Conservation (phyloP, 2,113 vertebrate genomes). For the Pachypanchax playfairii region DNA sequence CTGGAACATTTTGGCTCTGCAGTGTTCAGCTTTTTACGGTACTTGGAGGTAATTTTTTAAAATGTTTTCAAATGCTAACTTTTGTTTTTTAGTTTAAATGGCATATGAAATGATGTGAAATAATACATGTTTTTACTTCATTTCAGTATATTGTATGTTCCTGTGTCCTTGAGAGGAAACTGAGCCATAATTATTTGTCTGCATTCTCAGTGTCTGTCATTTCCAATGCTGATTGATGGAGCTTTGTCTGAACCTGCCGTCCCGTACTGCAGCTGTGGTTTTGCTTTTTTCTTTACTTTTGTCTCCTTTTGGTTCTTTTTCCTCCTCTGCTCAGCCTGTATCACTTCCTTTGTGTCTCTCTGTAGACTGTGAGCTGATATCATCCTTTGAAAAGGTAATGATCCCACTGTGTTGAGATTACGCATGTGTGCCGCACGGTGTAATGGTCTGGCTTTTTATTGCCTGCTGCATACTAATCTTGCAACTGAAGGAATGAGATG, state of each 20-base stretch:
- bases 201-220: slow-evolving; percentile 45
- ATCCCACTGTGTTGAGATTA: slow-evolving; percentile 80
- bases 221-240: slow-evolving; percentile 64
- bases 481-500: slow-evolving; percentile 81
- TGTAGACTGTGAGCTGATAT: slow-evolving; percentile 74
- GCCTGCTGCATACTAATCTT: slow-evolving; percentile 83
- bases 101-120: slow-evolving; percentile 5
- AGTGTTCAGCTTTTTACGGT: too few species aligned
- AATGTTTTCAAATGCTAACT: too few species aligned
- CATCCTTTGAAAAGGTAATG: slow-evolving; percentile 84
- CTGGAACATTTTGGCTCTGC: too few species aligned
- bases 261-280: slow-evolving; percentile 36
- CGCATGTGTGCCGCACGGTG: slow-evolving; percentile 75
- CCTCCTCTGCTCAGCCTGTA: slow-evolving; percentile 48
- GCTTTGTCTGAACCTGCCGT: slow-evolving; percentile 43
- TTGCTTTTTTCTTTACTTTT: slow-evolving; percentile 51
- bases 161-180: slow-evolving; percentile 25
- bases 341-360: slow-evolving; percentile 65
- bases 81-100: slow-evolving; percentile 11
- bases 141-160: slow-evolving; percentile 37
- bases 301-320: slow-evolving; percentile 55
- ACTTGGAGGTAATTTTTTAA: too few species aligned
- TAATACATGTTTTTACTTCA: slow-evolving; percentile 14
- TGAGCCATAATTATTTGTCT: slow-evolving; percentile 34
- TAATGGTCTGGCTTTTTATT: slow-evolving; percentile 81